Percentiles rank a stretch among this genome's conserved stretches.
phyloP scores from a whole-genome alignment of 2,888 invertebrate genomes.

The Torymus auratus region DNA sequence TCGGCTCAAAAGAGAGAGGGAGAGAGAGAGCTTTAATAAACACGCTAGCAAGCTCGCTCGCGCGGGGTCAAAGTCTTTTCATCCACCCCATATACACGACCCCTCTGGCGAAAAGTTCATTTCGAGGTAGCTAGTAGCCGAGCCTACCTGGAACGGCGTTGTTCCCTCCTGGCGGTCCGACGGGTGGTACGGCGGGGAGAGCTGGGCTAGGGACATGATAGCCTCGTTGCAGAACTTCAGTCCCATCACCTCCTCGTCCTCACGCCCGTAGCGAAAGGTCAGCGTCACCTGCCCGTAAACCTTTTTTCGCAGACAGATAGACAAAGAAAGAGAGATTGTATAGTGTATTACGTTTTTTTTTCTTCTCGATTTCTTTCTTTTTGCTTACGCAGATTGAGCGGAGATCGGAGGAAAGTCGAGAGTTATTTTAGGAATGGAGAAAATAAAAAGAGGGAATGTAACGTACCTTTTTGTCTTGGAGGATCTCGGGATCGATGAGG shows the following conservation, averaged over 20 bases:
- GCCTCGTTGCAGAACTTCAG: slow-evolving; percentile 98
- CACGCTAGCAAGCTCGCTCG: too few species aligned
- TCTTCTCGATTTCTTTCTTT: background rate
- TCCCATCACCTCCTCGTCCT: slow-evolving; percentile 99
- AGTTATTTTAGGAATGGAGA: too few species aligned
- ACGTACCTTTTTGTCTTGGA: slow-evolving; percentile 86
- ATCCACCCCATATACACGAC: too few species aligned
- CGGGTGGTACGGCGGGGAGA: slow-evolving; percentile 84
- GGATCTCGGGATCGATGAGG: slow-evolving; percentile 91
- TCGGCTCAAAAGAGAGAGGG: too few species aligned
- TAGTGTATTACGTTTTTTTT: background rate
- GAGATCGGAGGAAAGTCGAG: background rate
- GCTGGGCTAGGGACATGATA: slow-evolving; percentile 92
- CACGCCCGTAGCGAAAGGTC: slow-evolving; percentile 97
- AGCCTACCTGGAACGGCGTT: slow-evolving; percentile 84
- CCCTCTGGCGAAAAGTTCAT: slow-evolving; percentile 8
- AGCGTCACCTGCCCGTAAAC: slow-evolving; percentile 91
- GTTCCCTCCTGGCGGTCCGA: slow-evolving; percentile 79
- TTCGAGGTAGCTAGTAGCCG: background rate
- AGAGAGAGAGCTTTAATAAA: too few species aligned
- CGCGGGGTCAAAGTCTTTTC: too few species aligned
- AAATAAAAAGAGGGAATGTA: too few species aligned
- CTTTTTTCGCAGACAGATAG: slow-evolving; percentile 63
- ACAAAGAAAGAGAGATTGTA: too few species aligned
- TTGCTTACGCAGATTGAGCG: too few species aligned